Conservation (phyloP, 2,113 vertebrate genomes). For the Siniperca chuatsi region DNA sequence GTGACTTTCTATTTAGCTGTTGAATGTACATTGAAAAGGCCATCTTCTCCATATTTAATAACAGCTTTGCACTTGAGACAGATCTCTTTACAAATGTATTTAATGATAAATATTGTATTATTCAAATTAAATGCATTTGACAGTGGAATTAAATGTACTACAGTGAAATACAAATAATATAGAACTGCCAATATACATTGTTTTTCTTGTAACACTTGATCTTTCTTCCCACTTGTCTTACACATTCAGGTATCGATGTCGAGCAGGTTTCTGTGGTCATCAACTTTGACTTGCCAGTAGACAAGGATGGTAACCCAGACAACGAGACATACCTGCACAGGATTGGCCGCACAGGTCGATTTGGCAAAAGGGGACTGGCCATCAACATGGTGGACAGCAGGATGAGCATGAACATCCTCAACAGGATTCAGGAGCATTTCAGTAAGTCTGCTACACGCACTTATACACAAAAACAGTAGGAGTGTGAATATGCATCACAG, state of each 20-base stretch:
- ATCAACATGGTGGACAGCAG: slow-evolving; percentile 99
- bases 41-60: neutral
- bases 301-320: slow-evolving; percentile 95
- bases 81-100: neutral
- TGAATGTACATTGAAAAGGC: neutral
- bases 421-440: slow-evolving; percentile 94
- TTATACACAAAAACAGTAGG: neutral
- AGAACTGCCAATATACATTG: too few species aligned
- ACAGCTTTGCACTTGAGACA: neutral
- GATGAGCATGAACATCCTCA: slow-evolving; percentile 96
- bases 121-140: neutral
- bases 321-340: slow-evolving; percentile 97
- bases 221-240: neutral
- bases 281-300: slow-evolving; percentile 97
- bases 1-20: neutral
- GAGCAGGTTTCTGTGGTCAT: slow-evolving; percentile 98
- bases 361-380: slow-evolving; percentile 95
- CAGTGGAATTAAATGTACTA: neutral
- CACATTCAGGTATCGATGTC: slow-evolving; percentile 91
- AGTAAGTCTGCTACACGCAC: slow-evolving; percentile 58
- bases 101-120: neutral
- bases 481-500: neutral
- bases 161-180: neutral
- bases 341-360: slow-evolving; percentile 95
- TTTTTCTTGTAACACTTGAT: neutral